A percentile compares a stretch with the other conserved stretches of the same genome.
Evolutionary conservation across 2,888 invertebrate species (phyloP).

Genomic region (Arrhopalites spinosus): DNA sequence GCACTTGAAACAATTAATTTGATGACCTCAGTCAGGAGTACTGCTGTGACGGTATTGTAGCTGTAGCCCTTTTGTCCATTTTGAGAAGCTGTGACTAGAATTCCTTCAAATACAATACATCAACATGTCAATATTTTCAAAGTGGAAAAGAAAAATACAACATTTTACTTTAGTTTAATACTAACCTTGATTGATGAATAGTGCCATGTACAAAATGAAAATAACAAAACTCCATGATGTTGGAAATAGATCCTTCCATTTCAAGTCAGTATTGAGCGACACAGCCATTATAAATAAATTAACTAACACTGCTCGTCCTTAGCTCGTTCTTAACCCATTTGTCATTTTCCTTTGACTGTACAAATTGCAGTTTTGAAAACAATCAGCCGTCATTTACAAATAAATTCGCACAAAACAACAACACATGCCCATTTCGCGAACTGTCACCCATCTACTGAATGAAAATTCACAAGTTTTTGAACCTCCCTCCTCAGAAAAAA

Average conservation of each 20-base stretch:
- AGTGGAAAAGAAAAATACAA: not conserved
- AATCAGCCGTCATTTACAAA: too few species aligned
- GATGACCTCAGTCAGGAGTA: slow-evolving; percentile 82
- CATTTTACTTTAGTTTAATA: slow-evolving; percentile 22
- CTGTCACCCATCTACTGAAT: too few species aligned
- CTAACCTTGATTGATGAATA: slow-evolving; percentile 91
- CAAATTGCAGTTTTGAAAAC: too few species aligned
- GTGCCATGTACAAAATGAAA: slow-evolving; percentile 81
- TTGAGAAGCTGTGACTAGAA: slow-evolving; percentile 89
- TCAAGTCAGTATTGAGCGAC: slow-evolving; percentile 23
- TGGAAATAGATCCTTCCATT: slow-evolving; percentile 74
- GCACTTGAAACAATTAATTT: slow-evolving; percentile 76
- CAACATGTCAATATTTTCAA: not conserved
- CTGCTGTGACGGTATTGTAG: slow-evolving; percentile 86
- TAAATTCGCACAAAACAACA: too few species aligned
- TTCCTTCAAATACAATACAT: slow-evolving; percentile 65
- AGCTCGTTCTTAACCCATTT: too few species aligned
- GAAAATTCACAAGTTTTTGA: too few species aligned
- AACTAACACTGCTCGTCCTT: too few species aligned
- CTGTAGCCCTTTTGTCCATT: slow-evolving; percentile 77
- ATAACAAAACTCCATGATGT: slow-evolving; percentile 78
- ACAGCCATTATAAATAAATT: slow-evolving; percentile 16
- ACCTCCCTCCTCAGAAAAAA: too few species aligned
- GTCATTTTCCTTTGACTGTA: too few species aligned
- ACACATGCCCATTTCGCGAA: too few species aligned